These are phyloP conservation scores for Pollenia labialis DNA, from an alignment of 2,888 invertebrate genomes.

Conservation along the genomic window DNA sequence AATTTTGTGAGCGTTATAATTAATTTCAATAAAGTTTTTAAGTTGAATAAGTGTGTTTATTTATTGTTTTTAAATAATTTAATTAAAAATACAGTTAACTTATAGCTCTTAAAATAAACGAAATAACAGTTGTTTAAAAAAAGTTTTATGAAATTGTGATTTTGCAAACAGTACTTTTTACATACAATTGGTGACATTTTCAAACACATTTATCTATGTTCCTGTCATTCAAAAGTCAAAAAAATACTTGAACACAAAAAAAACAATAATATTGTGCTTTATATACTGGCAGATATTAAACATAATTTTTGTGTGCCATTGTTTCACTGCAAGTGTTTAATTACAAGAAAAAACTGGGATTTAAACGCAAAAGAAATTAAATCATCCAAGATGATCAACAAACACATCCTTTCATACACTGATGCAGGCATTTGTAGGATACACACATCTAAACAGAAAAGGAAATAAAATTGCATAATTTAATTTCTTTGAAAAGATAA, in stretches of 20 bases:
- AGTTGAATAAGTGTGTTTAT: no score
- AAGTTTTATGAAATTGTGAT: no score
- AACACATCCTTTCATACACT: not conserved
- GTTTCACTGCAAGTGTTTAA: conserved; percentile 41
- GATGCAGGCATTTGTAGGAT: not conserved
- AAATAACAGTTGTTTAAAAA: no score
- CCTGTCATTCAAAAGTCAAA: conserved; percentile 64
- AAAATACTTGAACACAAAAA: conserved; percentile 44
- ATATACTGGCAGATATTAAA: conserved; percentile 41
- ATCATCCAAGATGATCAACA: not conserved
- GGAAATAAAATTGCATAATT: not conserved
- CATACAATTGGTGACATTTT: conserved; percentile 19
- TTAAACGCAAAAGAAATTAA: conserved; percentile 30
- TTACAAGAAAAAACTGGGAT: conserved; percentile 66
- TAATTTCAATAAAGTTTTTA: no score
- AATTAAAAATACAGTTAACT: no score
- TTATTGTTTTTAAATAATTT: no score
- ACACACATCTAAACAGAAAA: not conserved
- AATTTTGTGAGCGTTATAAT: no score
- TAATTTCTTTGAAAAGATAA: no score
- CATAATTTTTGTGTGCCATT: conserved; percentile 66
- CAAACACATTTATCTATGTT: conserved; percentile 38
- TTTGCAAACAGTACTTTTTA: no score
- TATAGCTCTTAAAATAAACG: no score
- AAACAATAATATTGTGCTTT: conserved; percentile 18